These are phyloP conservation scores for Neelides sp. DNA, from an alignment of 1,140 invertebrate species.

Conservation along the genomic window DNA sequence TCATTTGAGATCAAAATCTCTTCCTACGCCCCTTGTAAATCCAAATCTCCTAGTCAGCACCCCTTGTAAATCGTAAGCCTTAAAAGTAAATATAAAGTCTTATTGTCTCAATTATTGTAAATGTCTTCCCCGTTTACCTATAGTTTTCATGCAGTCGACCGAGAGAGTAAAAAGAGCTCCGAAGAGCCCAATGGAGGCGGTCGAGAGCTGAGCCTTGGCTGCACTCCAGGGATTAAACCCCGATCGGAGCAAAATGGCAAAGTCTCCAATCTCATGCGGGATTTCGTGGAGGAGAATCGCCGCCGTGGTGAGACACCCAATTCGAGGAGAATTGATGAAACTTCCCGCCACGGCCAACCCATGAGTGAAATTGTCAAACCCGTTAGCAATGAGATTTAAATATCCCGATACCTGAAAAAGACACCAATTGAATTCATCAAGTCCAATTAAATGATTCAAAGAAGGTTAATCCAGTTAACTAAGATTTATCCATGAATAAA, in stretches of 20 bases:
- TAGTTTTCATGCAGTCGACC: conserved; percentile 28
- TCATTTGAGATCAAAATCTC: too few species aligned
- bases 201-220: conserved; percentile 78
- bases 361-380: conserved; percentile 95
- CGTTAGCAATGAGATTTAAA: conserved; percentile 85
- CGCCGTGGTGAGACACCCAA: conserved; percentile 80
- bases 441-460: too few species aligned
- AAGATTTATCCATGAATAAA: too few species aligned
- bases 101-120: too few species aligned
- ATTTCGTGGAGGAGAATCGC: conserved; percentile 93
- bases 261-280: conserved; percentile 94
- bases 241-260: conserved; percentile 86
- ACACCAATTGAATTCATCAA: too few species aligned
- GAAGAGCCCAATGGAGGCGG: conserved; percentile 70
- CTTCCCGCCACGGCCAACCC: conserved; percentile 90
- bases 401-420: conserved; percentile 83
- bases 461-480: too few species aligned
- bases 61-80: too few species aligned
- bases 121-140: conserved; percentile 32
- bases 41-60: too few species aligned
- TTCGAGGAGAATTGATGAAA: conserved; percentile 73
- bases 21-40: too few species aligned
- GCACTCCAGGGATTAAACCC: conserved; percentile 87
- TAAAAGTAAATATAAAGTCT: too few species aligned
- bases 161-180: conserved; percentile 47